A percentile compares a stretch with the other conserved stretches of the same genome.
phyloP scores from a whole-genome alignment of 2,113 vertebrate genomes.

The Gadus macrocephalus region DNA sequence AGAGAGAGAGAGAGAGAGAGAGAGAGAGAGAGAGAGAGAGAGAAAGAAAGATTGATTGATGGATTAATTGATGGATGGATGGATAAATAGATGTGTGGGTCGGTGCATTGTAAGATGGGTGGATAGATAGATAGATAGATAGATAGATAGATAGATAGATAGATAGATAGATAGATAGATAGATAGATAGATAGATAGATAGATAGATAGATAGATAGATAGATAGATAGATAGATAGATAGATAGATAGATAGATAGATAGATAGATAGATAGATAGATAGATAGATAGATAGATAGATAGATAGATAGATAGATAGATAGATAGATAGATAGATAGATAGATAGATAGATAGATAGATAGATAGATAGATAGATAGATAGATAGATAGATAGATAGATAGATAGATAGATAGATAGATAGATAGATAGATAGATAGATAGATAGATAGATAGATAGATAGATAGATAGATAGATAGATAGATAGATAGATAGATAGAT shows the following conservation, averaged over 20 bases:
- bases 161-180: not conserved
- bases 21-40: not conserved
- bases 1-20: not conserved
- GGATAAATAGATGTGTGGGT: too few species aligned
- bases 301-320: not conserved
- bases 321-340: not conserved
- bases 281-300: not conserved
- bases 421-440: not conserved
- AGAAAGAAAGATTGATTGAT: not conserved
- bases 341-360: not conserved
- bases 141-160: not conserved
- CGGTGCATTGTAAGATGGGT: too few species aligned
- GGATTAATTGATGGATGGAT: not conserved
- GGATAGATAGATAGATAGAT: too few species aligned
- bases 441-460: not conserved
- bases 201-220: not conserved
- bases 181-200: not conserved
- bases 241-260: not conserved
- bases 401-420: not conserved
- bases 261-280: not conserved
- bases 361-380: not conserved
- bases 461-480: not conserved
- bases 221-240: not conserved
- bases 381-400: not conserved
- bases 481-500: not conserved